These are phyloP conservation scores for Alca torda DNA, from an alignment of 2,797 vertebrate species.

Conservation along the genomic window DNA sequence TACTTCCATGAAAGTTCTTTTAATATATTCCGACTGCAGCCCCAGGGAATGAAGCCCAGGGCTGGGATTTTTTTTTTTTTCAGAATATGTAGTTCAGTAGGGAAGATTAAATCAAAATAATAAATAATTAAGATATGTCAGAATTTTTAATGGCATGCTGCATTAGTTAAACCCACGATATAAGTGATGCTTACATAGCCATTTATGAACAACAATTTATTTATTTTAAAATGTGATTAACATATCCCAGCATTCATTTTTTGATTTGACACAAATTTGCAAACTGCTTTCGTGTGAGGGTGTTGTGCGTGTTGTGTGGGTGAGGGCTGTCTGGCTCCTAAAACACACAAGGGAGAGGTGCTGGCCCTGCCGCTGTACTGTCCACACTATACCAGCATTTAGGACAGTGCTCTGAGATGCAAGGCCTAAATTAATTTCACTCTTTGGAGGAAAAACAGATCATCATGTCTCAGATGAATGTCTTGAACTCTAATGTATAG, in stretches of 20 bases:
- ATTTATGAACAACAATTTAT: neutral
- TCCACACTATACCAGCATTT: neutral
- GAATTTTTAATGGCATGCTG: neutral
- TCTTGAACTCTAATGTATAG: neutral
- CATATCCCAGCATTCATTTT: neutral
- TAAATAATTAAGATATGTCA: neutral
- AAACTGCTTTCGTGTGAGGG: neutral
- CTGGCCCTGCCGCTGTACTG: neutral
- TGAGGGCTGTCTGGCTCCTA: neutral
- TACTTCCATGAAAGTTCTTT: neutral
- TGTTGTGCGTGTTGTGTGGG: too few species aligned
- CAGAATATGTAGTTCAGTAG: neutral
- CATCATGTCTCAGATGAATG: neutral
- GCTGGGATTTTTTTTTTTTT: fast-evolving
- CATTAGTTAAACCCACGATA: neutral
- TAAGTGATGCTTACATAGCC: neutral
- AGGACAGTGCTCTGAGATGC: neutral
- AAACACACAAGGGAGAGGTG: neutral
- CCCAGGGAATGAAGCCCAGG: neutral
- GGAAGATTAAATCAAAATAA: neutral
- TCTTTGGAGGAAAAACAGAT: neutral
- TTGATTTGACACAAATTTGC: neutral
- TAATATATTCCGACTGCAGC: neutral
- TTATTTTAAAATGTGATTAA: neutral
- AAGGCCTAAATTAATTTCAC: neutral